Conservation (phyloP, 2,113 vertebrate genomes). For the Anolis sagrei region DNA sequence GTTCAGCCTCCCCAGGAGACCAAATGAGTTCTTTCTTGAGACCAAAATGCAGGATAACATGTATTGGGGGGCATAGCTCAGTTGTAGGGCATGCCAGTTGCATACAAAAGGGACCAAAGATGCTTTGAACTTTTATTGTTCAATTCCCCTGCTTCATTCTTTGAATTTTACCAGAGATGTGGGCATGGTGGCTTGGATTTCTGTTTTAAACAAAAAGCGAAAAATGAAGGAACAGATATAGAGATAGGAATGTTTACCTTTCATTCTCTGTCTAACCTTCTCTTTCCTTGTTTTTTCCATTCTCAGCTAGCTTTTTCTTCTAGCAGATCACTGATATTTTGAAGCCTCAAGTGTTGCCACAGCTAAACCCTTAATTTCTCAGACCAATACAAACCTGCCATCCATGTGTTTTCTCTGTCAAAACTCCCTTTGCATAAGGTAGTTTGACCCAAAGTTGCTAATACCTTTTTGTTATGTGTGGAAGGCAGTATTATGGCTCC, state of each 20-base stretch:
- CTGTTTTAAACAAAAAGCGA: not conserved
- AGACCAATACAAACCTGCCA: not conserved
- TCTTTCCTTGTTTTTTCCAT: not conserved
- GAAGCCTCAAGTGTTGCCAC: not conserved
- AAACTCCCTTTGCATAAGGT: not conserved
- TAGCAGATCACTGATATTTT: not conserved
- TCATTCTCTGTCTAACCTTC: not conserved
- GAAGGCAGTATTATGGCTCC: not conserved
- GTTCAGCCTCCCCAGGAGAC: not conserved
- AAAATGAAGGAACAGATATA: not conserved
- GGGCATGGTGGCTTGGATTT: too few relatives aligned
- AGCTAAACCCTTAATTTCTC: not conserved
- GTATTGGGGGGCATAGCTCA: not conserved
- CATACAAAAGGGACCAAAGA: not conserved
- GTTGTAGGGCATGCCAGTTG: not conserved
- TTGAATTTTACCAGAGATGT: too few relatives aligned
- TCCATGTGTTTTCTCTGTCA: not conserved
- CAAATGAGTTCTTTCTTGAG: not conserved
- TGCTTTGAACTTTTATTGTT: too few relatives aligned
- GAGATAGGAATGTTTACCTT: not conserved
- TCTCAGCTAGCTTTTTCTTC: not conserved
- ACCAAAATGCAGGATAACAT: not conserved
- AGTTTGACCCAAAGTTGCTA: not conserved
- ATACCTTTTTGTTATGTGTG: not conserved
- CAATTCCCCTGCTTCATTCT: too few relatives aligned